Evolutionary conservation across 2,797 vertebrate genomes (phyloP).

Genomic region (Yasuhikotakia modesta): DNA sequence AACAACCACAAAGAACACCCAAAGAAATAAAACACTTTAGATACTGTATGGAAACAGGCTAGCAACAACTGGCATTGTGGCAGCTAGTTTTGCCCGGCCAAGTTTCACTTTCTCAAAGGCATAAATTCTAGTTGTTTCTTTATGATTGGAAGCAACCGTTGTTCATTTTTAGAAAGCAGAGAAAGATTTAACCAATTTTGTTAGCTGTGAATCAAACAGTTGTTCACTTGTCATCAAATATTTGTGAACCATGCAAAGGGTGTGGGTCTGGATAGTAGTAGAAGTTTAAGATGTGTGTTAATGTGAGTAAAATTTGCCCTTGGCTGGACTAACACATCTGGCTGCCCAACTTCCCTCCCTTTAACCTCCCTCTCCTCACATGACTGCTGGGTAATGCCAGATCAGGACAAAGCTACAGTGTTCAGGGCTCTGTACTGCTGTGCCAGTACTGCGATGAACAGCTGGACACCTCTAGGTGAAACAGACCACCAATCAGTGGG

Average conservation of each 20-base stretch:
- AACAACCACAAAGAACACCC: too few species aligned
- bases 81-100: too few species aligned
- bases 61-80: not conserved
- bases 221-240: conserved; percentile 54
- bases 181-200: conserved; percentile 2
- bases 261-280: conserved; percentile 23
- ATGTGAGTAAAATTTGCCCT: conserved; percentile 50
- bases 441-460: conserved; percentile 47
- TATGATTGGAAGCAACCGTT: conserved; percentile 20
- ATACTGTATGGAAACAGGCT: not conserved
- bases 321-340: conserved; percentile 56
- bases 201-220: conserved; percentile 31
- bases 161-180: not conserved
- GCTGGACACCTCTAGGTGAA: conserved; percentile 58
- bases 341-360: conserved; percentile 21
- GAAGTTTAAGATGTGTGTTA: conserved; percentile 48
- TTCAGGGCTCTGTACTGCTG: conserved; percentile 33
- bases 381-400: conserved; percentile 41
- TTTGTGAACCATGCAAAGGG: conserved; percentile 37
- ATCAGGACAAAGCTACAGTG: conserved; percentile 62
- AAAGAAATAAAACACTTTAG: too few species aligned
- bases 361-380: conserved; percentile 31
- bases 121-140: conserved; percentile 13
- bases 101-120: not conserved
- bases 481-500: conserved; percentile 41